Conservation (phyloP, 2,888 invertebrate genomes). For the Eilema sororculum region DNA sequence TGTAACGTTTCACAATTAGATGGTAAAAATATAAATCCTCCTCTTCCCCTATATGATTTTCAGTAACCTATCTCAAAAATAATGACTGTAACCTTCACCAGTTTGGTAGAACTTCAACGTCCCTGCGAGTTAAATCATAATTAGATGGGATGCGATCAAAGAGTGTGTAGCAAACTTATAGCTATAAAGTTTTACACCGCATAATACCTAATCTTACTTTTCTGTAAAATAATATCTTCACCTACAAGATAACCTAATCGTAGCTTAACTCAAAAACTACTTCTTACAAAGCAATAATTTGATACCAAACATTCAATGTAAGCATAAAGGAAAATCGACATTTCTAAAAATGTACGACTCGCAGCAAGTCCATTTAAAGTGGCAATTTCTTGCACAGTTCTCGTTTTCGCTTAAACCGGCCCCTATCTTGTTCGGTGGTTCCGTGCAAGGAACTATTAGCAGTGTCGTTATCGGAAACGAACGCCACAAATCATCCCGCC, state of each 20-base stretch:
- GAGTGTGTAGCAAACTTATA: no score
- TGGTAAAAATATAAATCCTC: no score
- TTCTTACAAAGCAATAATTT: neutral
- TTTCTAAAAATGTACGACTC: slow-evolving; percentile 4
- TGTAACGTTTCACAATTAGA: no score
- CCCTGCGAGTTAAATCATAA: neutral
- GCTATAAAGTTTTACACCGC: no score
- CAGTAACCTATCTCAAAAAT: neutral
- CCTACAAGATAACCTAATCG: no score
- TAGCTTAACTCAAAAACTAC: neutral
- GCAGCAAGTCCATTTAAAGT: slow-evolving; percentile 25
- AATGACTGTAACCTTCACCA: neutral
- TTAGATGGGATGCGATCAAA: no score
- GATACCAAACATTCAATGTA: neutral
- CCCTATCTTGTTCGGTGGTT: slow-evolving; percentile 31
- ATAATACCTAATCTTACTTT: no score
- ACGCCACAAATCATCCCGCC: slow-evolving; percentile 69
- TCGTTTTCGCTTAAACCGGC: slow-evolving; percentile 40
- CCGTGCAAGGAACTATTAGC: slow-evolving; percentile 61
- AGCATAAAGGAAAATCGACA: neutral
- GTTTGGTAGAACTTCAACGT: neutral
- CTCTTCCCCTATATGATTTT: neutral
- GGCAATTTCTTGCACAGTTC: slow-evolving; percentile 57
- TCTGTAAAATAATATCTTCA: no score
- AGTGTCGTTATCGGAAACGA: slow-evolving; percentile 52